A percentile compares a stretch with the other conserved stretches of the same genome.
phyloP scores from a whole-genome alignment of 2,888 invertebrate genomes.

The Amblyteles armatorius region DNA sequence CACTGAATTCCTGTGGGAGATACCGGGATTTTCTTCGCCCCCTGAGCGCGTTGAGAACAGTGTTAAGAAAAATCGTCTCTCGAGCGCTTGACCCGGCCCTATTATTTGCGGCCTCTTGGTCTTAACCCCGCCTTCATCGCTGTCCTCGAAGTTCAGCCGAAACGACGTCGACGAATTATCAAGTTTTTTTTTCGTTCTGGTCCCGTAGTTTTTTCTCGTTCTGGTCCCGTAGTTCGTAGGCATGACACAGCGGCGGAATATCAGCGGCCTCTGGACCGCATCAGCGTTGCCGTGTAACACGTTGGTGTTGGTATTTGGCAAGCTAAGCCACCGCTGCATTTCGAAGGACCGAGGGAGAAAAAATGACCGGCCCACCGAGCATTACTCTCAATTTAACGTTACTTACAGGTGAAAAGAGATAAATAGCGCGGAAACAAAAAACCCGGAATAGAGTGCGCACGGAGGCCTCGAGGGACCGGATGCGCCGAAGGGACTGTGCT shows the following conservation, averaged over 20 bases:
- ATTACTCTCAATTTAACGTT: slow-evolving; percentile 58
- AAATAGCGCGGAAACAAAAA: slow-evolving; percentile 36
- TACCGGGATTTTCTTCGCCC: slow-evolving; percentile 42
- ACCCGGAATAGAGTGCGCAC: not conserved
- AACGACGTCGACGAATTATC: slow-evolving; percentile 56
- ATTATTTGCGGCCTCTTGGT: slow-evolving; percentile 47
- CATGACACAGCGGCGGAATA: slow-evolving; percentile 3
- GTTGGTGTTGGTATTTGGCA: slow-evolving; percentile 1
- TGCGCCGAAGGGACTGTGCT: slow-evolving; percentile 10
- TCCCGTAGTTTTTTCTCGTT: slow-evolving; percentile 2
- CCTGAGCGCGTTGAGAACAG: not conserved
- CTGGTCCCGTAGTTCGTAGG: not conserved
- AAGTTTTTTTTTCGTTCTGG: slow-evolving; percentile 43
- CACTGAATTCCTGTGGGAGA: slow-evolving; percentile 53
- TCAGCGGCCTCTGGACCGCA: not conserved
- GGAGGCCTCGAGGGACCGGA: slow-evolving; percentile 16
- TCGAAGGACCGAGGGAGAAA: slow-evolving; percentile 13
- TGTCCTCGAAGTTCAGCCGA: slow-evolving; percentile 11
- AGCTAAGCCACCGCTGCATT: slow-evolving; percentile 6
- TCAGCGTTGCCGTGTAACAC: not conserved
- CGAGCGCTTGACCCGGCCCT: slow-evolving; percentile 52
- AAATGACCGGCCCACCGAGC: slow-evolving; percentile 31
- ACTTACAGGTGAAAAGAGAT: slow-evolving; percentile 56
- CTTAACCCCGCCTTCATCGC: slow-evolving; percentile 2
- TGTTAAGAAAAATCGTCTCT: slow-evolving; percentile 52